These are phyloP conservation scores for Colletes collaris DNA, from an alignment of 2,888 invertebrate species.

Conservation along the genomic window DNA sequence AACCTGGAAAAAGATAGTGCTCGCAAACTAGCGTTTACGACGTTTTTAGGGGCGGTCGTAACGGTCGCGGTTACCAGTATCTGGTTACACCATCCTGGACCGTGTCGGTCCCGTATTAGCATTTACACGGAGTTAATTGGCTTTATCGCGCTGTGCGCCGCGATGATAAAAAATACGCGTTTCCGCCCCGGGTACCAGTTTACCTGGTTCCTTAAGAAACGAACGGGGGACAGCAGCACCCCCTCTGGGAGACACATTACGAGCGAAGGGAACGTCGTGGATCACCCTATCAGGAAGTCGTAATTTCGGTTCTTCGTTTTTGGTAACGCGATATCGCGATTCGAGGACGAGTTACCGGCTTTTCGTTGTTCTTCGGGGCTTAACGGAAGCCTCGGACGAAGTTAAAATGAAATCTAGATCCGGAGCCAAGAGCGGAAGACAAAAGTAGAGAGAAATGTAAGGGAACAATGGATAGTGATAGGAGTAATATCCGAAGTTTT, in stretches of 20 bases:
- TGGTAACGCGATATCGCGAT: conserved; percentile 28
- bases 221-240: neutral
- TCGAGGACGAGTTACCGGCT: conserved; percentile 34
- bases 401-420: conserved; percentile 42
- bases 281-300: neutral
- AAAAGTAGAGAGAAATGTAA: neutral
- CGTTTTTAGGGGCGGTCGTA: conserved; percentile 34
- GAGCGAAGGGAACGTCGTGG: neutral
- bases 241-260: neutral
- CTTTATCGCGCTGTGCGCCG: conserved; percentile 33
- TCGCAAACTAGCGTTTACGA: conserved; percentile 44
- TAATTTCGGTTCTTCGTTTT: conserved; percentile 19
- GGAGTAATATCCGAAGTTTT: neutral
- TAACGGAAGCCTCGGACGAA: conserved; percentile 2
- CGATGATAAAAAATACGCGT: conserved; percentile 30
- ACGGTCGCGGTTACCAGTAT: conserved; percentile 30
- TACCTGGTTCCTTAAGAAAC: neutral
- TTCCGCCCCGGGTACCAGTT: neutral
- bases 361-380: conserved; percentile 16
- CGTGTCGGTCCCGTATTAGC: conserved; percentile 42
- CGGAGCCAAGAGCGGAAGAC: neutral
- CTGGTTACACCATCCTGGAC: conserved; percentile 12
- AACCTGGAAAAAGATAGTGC: conserved; percentile 23
- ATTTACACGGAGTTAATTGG: conserved; percentile 58
- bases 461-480: conserved; percentile 9